phyloP scores from a whole-genome alignment of 2,113 vertebrate species.

The Cynocephalus volans region DNA sequence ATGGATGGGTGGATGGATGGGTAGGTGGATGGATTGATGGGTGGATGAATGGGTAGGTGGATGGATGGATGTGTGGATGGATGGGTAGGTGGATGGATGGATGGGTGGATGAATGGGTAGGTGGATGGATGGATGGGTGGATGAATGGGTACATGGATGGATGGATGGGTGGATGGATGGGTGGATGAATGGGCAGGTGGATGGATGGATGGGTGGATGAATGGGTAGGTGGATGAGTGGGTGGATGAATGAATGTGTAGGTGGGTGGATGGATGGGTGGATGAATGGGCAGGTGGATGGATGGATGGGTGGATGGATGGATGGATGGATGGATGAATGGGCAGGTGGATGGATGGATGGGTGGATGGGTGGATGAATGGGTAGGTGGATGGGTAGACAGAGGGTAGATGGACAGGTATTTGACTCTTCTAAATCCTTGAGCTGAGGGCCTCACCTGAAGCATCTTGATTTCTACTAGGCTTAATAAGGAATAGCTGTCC shows the following conservation, averaged over 20 bases:
- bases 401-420: neutral
- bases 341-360: no score
- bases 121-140: fast-evolving
- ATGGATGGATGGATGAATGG: no score
- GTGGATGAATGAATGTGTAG: no score
- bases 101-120: neutral
- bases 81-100: fast-evolving
- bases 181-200: neutral
- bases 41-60: neutral
- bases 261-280: no score
- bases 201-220: no score
- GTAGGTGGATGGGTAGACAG: fast-evolving
- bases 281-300: no score
- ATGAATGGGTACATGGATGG: fast-evolving
- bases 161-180: neutral
- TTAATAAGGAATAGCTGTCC: neutral
- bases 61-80: neutral
- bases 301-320: no score
- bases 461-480: neutral
- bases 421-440: neutral
- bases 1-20: neutral
- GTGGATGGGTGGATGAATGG: fast-evolving
- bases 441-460: neutral
- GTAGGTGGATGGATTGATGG: fast-evolving
- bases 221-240: no score